Base-by-base conservation (phyloP, 2,113 vertebrate genomes). In the Catharus bicknelli region DNA sequence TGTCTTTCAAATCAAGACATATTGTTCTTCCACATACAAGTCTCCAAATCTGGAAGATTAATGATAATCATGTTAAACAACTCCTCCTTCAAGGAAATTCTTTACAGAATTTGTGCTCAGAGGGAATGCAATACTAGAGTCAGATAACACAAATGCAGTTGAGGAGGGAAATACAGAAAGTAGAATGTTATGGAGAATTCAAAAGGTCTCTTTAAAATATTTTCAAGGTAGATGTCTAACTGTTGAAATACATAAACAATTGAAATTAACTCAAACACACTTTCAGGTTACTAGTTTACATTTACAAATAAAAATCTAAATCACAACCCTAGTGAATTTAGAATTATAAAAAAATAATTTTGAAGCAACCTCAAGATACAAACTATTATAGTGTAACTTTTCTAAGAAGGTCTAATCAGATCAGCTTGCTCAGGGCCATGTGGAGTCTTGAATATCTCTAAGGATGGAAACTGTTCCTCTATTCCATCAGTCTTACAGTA, bases 1-100 rank as follows among this genome's bases (percentile, higher is more conserved):
- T 96, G 68, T 98, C 98, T 95, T 98, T 98, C 92, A 98, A 90
- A 96, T 98, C 98, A 83, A 98, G 97, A 87, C 97, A 98, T 95
- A 98, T 74, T 69, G 96, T 94, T 97, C 98, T 97, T 86, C 98
- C 97, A 93, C 96, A 98, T 54, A 98, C 55, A 91, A 98, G 94
- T 95, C 97, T 97, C 98, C 98, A 98, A 67, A 98, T 85, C 98
- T 98, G 91, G 54, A 97, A 89, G 14, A 57, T 80, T 72, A 90
- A 96, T 94, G 55, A 97, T 86, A 3, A 34, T 10, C n/a, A 79
- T 45, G 59, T 94, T 88, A 95, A 85, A 29, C 10, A 26, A n/a
- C 32, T 68, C 47, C 25, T 57, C n/a, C n/a, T 42, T 62, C 57
- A 88, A 34, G 40, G 40, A 68, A 85, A 83, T 51, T 58, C 23